phyloP scores from a whole-genome alignment of 2,888 invertebrate species.

The Clitarchus hookeri region DNA sequence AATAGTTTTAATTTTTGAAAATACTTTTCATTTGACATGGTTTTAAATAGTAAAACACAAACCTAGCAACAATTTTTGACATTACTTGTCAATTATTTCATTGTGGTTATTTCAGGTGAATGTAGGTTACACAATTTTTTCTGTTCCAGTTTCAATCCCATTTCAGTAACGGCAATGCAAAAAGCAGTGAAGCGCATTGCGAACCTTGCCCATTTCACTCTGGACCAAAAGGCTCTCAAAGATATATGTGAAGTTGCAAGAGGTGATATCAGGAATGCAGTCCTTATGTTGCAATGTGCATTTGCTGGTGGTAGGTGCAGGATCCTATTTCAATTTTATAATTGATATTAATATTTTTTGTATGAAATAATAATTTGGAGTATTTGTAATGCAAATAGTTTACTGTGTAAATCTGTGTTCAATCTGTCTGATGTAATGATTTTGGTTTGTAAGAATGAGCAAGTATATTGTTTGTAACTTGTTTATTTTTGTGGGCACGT shows the following conservation, averaged over 20 bases:
- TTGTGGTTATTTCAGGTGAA: not conserved
- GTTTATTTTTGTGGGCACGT: too few species aligned
- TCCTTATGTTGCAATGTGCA: constrained; percentile 1
- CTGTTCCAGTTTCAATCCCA: constrained; percentile 18
- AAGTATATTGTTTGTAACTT: too few species aligned
- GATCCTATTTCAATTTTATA: not conserved
- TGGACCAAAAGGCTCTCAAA: not conserved
- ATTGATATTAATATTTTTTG: too few species aligned
- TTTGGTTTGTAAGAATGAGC: too few species aligned
- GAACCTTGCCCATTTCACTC: not conserved
- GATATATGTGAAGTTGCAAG: not conserved
- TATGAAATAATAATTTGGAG: too few species aligned
- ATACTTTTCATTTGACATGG: too few species aligned
- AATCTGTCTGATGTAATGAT: too few species aligned
- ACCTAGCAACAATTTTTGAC: too few species aligned
- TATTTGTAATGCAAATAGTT: too few species aligned
- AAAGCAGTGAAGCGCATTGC: constrained; percentile 20
- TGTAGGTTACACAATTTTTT: not conserved
- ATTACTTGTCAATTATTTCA: not conserved
- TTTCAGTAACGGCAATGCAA: not conserved
- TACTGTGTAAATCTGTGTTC: too few species aligned
- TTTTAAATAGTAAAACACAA: too few species aligned
- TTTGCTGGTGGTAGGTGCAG: not conserved
- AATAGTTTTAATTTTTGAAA: too few species aligned
- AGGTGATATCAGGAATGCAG: constrained; percentile 5